Percentiles rank a stretch among this genome's conserved stretches.
Evolutionary conservation across 2,797 vertebrate genomes (phyloP).

Genomic region (Margarornis squamiger): DNA sequence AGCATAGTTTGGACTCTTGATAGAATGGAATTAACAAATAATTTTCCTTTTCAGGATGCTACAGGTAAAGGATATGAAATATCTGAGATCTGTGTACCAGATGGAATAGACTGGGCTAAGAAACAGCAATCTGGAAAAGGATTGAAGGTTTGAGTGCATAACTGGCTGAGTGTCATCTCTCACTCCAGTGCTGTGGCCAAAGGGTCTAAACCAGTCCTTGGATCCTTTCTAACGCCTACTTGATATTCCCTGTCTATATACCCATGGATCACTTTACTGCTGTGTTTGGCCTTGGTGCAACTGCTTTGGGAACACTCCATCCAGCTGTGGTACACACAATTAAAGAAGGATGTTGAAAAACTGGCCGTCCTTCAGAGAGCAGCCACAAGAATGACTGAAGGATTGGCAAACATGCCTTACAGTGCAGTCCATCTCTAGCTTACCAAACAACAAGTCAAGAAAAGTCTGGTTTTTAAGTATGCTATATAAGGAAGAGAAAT

Average conservation of each 20-base stretch:
- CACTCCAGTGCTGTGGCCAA: neutral
- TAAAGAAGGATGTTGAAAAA: constrained; percentile 47
- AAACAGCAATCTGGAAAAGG: neutral
- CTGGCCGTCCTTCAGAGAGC: neutral
- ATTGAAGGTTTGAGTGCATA: neutral
- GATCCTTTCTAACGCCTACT: neutral
- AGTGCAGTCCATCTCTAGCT: neutral
- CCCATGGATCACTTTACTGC: constrained; percentile 24
- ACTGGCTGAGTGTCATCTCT: constrained; percentile 11
- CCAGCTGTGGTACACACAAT: constrained; percentile 42
- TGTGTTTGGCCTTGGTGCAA: constrained; percentile 28
- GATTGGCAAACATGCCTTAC: neutral
- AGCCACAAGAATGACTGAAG: constrained; percentile 27
- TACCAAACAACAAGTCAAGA: neutral
- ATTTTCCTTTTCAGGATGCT: neutral
- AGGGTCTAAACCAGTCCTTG: neutral
- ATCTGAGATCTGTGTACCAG: neutral
- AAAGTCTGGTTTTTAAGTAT: neutral
- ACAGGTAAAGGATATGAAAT: constrained; percentile 46
- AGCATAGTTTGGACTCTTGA: neutral
- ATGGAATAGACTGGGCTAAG: neutral
- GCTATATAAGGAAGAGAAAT: constrained; percentile 4
- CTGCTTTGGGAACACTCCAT: neutral
- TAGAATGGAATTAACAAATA: neutral
- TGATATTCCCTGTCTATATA: constrained; percentile 17